Evolutionary conservation across 2,797 vertebrate genomes (phyloP).

Genomic region (Sternotherus odoratus): DNA sequence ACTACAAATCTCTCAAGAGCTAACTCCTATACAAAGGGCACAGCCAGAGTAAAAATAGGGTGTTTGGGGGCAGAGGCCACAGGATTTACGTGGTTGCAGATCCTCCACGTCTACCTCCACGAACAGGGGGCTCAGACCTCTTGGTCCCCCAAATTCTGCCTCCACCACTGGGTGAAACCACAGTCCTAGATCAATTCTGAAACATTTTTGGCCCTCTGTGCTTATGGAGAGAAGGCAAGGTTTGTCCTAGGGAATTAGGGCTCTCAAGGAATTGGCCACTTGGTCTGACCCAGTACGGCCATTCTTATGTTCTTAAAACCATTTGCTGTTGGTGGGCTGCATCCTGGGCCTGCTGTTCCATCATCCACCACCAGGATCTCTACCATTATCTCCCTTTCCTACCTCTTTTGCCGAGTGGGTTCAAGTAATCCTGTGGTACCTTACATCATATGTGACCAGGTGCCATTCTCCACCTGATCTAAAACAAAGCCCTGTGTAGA

Average conservation of each 20-base stretch:
- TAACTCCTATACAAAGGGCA: accelerated
- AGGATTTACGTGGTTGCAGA: not conserved
- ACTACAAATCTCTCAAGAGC: not conserved
- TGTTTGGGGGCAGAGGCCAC: not conserved
- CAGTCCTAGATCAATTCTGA: not conserved
- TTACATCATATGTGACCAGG: not conserved
- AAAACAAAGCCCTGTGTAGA: not conserved
- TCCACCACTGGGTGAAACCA: not conserved
- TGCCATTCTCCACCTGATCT: accelerated
- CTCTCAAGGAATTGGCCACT: not conserved
- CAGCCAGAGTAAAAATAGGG: not conserved
- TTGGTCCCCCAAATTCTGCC: not conserved
- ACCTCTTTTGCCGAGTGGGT: not conserved
- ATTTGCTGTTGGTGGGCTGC: not conserved
- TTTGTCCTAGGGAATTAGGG: not conserved
- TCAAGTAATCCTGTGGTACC: not conserved
- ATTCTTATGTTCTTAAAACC: not conserved
- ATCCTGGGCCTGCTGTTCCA: not conserved
- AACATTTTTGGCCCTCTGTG: not conserved
- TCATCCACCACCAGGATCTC: not conserved
- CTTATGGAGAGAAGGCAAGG: not conserved
- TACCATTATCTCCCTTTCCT: not conserved
- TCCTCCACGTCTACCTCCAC: not conserved
- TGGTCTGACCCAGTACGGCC: too few relatives aligned
- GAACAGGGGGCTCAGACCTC: not conserved